These are phyloP conservation scores for Arctia plantaginis DNA, from an alignment of 2,888 invertebrate species.

Conservation along the genomic window DNA sequence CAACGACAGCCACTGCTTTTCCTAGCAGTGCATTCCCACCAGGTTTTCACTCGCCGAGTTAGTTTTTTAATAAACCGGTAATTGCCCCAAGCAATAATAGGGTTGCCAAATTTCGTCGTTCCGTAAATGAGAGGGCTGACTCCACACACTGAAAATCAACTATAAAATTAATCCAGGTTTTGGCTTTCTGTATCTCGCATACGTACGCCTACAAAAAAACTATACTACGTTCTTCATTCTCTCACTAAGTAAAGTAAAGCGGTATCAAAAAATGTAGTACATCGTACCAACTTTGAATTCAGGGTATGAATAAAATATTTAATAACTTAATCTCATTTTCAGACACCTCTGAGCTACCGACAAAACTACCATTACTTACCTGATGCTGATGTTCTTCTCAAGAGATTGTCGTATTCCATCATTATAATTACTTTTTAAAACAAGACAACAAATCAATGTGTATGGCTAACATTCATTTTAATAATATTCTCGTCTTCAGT, in stretches of 20 bases:
- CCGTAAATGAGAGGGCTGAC: slow-evolving; percentile 64
- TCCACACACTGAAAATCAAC: slow-evolving; percentile 20
- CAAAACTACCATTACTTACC: background rate
- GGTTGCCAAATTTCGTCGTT: slow-evolving; percentile 74
- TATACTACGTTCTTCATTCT: background rate
- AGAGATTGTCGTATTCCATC: background rate
- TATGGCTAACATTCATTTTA: slow-evolving; percentile 54
- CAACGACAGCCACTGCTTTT: slow-evolving; percentile 73
- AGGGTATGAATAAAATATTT: background rate
- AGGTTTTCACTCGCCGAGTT: slow-evolving; percentile 69
- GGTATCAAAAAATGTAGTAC: background rate
- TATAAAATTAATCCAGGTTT: slow-evolving; percentile 12
- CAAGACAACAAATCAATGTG: slow-evolving; percentile 41
- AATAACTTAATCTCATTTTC: background rate
- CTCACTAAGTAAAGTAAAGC: background rate
- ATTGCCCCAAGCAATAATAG: slow-evolving; percentile 76
- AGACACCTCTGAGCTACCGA: background rate
- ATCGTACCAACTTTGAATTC: background rate
- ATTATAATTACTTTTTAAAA: background rate
- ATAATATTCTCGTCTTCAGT: slow-evolving; percentile 55
- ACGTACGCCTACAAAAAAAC: background rate
- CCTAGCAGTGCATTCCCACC: slow-evolving; percentile 79
- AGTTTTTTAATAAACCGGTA: slow-evolving; percentile 77
- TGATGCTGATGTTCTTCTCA: background rate
- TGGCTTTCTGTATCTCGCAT: background rate